Base-by-base conservation (phyloP, 2,113 vertebrate species). In the Trematomus loennbergii region DNA sequence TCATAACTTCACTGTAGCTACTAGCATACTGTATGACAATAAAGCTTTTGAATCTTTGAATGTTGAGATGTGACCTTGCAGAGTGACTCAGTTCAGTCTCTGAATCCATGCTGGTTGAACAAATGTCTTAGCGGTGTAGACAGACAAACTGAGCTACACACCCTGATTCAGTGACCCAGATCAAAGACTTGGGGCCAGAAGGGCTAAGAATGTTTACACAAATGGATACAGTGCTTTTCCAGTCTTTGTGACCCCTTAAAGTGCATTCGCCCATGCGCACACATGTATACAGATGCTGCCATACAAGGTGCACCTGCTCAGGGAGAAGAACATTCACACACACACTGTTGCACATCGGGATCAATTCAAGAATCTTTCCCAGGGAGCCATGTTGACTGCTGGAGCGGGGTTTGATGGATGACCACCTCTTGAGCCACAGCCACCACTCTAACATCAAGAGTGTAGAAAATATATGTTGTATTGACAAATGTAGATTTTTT, bases 151-250 rank as follows among this genome's bases (percentile, higher is more conserved):
- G 67, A 71, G 70, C 70, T 63, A 64, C 67, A 79, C 68, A 82
- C 73, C 60, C 45, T 29, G 55, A 72, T 9, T 69, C 75, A 76
- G 72, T 83, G 87, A 89, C 79, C 79, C 82, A 71, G 79, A 92
- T 90, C 79, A 67, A 45, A 86, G 78, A 82, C 84, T 84, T 87
- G 79, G 40, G 57, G 78, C 88, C 72, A 55, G 63, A 36, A 50
- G 73, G 50, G 72, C 63, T 58, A 53, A 68, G n/a, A 59, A 71
- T 2, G 54, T 33, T 59, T 55, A 59, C 22, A 6, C 55, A 54
- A 78, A 65, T 25, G 43, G 36, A 8, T 40, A 40, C 36, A 40
- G 36, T 8, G 8, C 36, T 40, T 40, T 40, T 40, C 36, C 36
- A 40, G 36, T 40, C 7, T 40, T 40, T 40, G 5, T 40, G 7